phyloP scores from a whole-genome alignment of 2,888 invertebrate genomes.

The Pyrocoelia pectoralis region DNA sequence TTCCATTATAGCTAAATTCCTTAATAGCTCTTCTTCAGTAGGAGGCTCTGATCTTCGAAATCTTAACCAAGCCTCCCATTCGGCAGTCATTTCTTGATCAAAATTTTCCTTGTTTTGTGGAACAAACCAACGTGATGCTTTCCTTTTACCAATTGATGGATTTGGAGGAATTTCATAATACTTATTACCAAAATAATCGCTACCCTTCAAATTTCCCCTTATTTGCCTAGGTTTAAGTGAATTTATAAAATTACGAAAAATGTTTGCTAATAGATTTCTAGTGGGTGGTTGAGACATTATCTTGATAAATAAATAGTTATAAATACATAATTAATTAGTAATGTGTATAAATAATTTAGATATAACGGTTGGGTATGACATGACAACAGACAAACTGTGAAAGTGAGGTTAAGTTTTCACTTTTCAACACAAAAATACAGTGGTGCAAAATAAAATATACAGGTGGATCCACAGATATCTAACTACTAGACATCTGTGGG shows the following conservation, averaged over 20 bases:
- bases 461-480: too few relatives aligned
- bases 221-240: conserved; percentile 67
- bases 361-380: too few relatives aligned
- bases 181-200: conserved; percentile 82
- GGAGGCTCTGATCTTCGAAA: conserved; percentile 70
- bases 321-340: too few relatives aligned
- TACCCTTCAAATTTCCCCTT: conserved; percentile 68
- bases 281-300: conserved; percentile 48
- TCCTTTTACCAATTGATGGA: conserved; percentile 70
- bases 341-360: too few relatives aligned
- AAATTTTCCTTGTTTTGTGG: conserved; percentile 71
- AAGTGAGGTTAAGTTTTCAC: too few relatives aligned
- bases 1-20: conserved; percentile 74
- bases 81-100: conserved; percentile 79
- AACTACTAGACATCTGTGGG: too few relatives aligned
- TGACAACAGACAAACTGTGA: too few relatives aligned
- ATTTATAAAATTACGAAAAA: conserved; percentile 69
- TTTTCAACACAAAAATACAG: too few relatives aligned
- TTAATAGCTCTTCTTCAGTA: conserved; percentile 73
- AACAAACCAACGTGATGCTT: conserved; percentile 75
- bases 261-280: conserved; percentile 56
- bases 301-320: too few relatives aligned
- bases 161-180: conserved; percentile 81
- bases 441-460: too few relatives aligned
- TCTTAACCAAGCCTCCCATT: conserved; percentile 90